Evolutionary conservation across 2,888 invertebrate genomes (phyloP).

Genomic region (Spodoptera exigua): DNA sequence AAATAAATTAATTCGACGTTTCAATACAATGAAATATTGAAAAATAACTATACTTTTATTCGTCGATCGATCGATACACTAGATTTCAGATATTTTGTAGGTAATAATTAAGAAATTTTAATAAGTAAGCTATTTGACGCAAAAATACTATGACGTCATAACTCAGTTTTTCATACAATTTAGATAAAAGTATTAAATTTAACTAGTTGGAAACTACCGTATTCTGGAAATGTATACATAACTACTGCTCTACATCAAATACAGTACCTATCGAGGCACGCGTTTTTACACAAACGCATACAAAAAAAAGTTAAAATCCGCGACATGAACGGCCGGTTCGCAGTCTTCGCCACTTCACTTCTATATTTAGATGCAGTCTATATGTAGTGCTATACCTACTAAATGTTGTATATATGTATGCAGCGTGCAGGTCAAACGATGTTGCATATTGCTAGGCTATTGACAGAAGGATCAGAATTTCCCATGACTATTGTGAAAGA

Average conservation of each 20-base stretch:
- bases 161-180: too few species aligned
- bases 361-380: conserved; percentile 59
- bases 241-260: conserved; percentile 18
- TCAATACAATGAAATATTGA: too few species aligned
- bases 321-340: conserved; percentile 48
- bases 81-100: too few species aligned
- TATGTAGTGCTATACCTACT: conserved; percentile 9
- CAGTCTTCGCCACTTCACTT: conserved; percentile 50
- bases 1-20: too few species aligned
- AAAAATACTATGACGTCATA: too few species aligned
- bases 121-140: too few species aligned
- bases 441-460: conserved; percentile 8
- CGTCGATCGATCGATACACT: too few species aligned
- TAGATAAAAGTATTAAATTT: too few species aligned
- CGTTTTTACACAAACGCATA: conserved; percentile 41
- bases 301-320: conserved; percentile 56
- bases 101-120: too few species aligned
- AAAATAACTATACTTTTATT: too few species aligned
- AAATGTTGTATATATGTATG: conserved; percentile 51
- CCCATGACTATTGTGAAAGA: too few species aligned
- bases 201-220: too few species aligned
- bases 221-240: background rate
- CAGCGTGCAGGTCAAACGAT: conserved; percentile 57
- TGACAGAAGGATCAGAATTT: conserved; percentile 49
- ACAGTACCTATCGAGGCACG: conserved; percentile 23